Conservation (phyloP, 1,140 invertebrate species). For the Drosophila orosa region DNA sequence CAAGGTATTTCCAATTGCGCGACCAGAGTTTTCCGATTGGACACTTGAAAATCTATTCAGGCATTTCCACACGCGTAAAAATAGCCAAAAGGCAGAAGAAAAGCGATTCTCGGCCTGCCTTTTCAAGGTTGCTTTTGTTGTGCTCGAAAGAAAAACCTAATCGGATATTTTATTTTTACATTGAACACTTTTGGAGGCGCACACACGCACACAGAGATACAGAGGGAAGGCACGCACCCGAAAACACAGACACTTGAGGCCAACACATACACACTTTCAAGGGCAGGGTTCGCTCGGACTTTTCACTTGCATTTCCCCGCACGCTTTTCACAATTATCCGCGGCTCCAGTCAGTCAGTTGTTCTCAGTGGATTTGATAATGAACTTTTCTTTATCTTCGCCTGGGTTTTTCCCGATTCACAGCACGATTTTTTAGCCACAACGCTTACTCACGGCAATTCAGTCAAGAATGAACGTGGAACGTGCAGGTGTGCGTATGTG, state of each 20-base stretch:
- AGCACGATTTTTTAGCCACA: constrained; percentile 56
- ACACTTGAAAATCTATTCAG: constrained; percentile 62
- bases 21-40: constrained; percentile 59
- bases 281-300: constrained; percentile 64
- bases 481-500: constrained; percentile 50
- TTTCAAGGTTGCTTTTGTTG: constrained; percentile 79
- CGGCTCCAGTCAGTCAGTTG: constrained; percentile 10
- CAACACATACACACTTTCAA: constrained; percentile 64
- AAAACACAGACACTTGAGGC: constrained; percentile 27
- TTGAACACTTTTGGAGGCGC: constrained; percentile 73
- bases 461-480: constrained; percentile 62
- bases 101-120: constrained; percentile 53
- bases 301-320: constrained; percentile 65
- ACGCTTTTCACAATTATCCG: constrained; percentile 12
- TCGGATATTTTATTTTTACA: constrained; percentile 77
- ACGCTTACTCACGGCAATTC: constrained; percentile 71
- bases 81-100: constrained; percentile 53
- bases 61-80: constrained; percentile 57
- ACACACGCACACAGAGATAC: constrained; percentile 19
- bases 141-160: constrained; percentile 41
- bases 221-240: constrained; percentile 8
- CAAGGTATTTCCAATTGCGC: constrained; percentile 65
- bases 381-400: constrained; percentile 63
- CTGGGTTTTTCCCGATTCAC: constrained; percentile 41
- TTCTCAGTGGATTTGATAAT: constrained; percentile 63